Conservation (phyloP, 2,113 vertebrate species). For the Myiagra hebetior region DNA sequence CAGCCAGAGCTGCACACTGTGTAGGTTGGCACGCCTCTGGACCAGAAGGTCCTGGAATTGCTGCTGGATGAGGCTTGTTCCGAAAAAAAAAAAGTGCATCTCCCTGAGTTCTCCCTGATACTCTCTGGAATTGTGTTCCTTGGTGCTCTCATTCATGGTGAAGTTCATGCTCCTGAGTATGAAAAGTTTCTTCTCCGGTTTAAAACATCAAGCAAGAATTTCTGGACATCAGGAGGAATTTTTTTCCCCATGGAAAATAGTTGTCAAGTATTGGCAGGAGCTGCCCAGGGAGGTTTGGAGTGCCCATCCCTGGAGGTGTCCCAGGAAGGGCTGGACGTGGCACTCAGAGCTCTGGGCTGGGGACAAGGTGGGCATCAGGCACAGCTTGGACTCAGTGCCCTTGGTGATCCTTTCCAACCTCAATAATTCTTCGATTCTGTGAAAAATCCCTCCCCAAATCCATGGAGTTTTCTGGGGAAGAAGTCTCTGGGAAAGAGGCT, state of each 20-base stretch:
- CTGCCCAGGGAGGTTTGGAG: not conserved
- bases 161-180: not conserved
- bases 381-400: not conserved
- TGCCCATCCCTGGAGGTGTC: not conserved
- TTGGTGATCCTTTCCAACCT: not conserved
- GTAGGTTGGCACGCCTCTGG: constrained; percentile 47
- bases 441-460: not conserved
- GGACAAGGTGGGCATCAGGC: not conserved
- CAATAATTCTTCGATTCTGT: not conserved
- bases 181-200: not conserved
- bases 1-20: constrained; percentile 37
- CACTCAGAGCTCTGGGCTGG: not conserved
- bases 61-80: constrained; percentile 15
- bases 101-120: not conserved
- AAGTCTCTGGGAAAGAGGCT: not conserved
- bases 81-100: not conserved
- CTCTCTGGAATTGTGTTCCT: not conserved
- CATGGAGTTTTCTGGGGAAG: not conserved
- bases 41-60: constrained; percentile 49
- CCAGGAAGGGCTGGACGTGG: not conserved
- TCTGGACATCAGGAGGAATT: not conserved
- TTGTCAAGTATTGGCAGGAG: not conserved
- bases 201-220: not conserved
- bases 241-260: not conserved
- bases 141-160: not conserved